These are phyloP conservation scores for Alitta virens DNA, from an alignment of 2,888 invertebrate genomes.

Conservation along the genomic window DNA sequence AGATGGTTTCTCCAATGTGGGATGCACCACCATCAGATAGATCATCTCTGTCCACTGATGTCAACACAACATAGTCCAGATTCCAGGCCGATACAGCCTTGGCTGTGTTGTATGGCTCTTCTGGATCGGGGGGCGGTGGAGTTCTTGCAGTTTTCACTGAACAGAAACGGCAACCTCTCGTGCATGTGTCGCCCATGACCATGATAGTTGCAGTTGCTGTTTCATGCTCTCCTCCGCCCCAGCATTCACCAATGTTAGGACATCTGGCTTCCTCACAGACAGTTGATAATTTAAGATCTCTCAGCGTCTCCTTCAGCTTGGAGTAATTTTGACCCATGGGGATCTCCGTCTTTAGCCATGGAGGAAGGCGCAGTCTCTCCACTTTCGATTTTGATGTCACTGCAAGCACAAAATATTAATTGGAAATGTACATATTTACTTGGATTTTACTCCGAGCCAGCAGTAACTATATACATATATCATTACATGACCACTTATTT, in stretches of 20 bases:
- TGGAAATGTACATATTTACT: too few species aligned
- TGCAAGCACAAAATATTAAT: too few species aligned
- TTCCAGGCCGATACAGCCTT: constrained; percentile 91
- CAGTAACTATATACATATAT: too few species aligned
- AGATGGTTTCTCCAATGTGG: constrained; percentile 90
- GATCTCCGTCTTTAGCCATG: constrained; percentile 92
- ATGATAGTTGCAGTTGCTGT: constrained; percentile 99
- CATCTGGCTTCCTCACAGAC: constrained; percentile 96
- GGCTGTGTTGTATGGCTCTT: constrained; percentile 91
- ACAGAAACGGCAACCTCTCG: constrained; percentile 96
- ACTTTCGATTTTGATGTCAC: not conserved
- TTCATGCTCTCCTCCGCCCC: constrained; percentile 73
- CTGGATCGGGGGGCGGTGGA: constrained; percentile 80
- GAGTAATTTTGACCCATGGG: constrained; percentile 83
- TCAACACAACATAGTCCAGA: constrained; percentile 93
- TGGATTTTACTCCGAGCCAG: too few species aligned
- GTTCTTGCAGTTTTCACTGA: constrained; percentile 92
- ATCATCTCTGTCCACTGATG: constrained; percentile 97
- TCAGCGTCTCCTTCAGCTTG: constrained; percentile 78
- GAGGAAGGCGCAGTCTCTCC: constrained; percentile 76
- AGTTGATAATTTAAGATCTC: constrained; percentile 84
- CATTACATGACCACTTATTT: too few species aligned
- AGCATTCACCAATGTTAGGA: constrained; percentile 96
- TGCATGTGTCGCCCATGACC: constrained; percentile 99
- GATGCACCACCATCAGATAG: constrained; percentile 88